Base-by-base conservation (phyloP, 2,888 invertebrate genomes). In the Hydropsyche betteni region DNA sequence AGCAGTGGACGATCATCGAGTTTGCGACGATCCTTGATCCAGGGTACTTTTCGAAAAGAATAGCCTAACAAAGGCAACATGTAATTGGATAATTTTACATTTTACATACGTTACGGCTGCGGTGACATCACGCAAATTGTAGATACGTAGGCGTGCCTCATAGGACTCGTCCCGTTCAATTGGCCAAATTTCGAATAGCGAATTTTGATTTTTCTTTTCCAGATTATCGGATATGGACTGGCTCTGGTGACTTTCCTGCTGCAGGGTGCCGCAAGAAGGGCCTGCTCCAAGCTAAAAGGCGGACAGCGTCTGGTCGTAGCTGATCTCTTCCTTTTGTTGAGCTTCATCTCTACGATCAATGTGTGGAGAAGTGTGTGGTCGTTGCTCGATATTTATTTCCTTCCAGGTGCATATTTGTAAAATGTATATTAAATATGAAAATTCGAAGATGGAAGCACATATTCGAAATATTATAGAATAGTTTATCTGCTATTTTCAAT, bases 361-460 rank as follows among this genome's bases (percentile, higher is more conserved):
- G 93, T 95, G 10, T 96, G 96, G 96, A 89, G 96, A 68, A 95
- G 95, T 12, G 89, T 95, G 75, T 96, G 96, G 95, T 92, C 91
- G 79, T 84, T 93, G 75, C 87, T 95, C 34, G 94, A 96, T 84
- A 85, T 92, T 52, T 94, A 93, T 84, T 89, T 95, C 79, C 89
- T 93, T 80, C 92, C 94, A 84, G 91, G 93, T 93, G 82, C 7
- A 55, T 24, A 24, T 24, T 24, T 24, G 24, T 24, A 24, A 55
- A 12, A 55, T 55, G 0, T n/a, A 55, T 55, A 12, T 55, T 44
- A 44, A 44, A 44, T 6, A 8, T 8, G 44, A 44, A 44, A 8
- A 10, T 10, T 44, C 1, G 10, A 10, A 8, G 4, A 44, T 44
- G 4, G 44, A 44, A 44, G 44, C 10, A 44, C 10, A 24, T 24